Conservation (phyloP, 2,113 vertebrate genomes). For the Tringa solitaria region DNA sequence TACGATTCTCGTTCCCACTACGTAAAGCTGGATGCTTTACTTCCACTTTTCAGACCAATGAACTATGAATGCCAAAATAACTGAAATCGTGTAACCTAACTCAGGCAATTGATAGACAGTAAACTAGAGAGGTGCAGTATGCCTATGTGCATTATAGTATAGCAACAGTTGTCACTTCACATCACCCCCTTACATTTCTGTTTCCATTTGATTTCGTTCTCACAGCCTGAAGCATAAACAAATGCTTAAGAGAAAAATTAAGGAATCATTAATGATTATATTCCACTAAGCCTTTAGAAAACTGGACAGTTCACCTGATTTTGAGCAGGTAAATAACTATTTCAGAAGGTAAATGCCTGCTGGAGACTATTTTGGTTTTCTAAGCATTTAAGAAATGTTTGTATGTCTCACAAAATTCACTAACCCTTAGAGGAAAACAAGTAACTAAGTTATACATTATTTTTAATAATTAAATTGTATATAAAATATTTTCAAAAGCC, state of each 20-base stretch:
- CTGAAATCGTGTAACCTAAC: not conserved
- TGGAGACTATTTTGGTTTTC: not conserved
- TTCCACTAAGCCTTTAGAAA: not conserved
- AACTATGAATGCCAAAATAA: not conserved
- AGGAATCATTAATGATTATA: not conserved
- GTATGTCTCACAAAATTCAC: not conserved
- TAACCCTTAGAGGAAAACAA: not conserved
- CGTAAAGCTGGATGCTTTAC: not conserved
- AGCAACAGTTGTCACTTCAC: not conserved
- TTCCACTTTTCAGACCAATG: not conserved
- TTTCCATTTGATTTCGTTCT: not conserved
- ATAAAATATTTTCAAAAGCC: not conserved
- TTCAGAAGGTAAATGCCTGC: not conserved
- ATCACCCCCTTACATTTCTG: not conserved
- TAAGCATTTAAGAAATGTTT: not conserved
- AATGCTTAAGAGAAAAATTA: not conserved
- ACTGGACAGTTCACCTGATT: not conserved
- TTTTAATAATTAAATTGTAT: not conserved
- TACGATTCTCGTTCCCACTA: not conserved
- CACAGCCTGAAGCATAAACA: not conserved
- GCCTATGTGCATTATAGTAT: rapidly evolving
- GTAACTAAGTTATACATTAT: not conserved
- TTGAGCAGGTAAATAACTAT: not conserved
- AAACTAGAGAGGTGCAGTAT: not conserved
- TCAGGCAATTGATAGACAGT: not conserved